Percentiles rank a stretch among this genome's conserved stretches.
These are phyloP conservation scores for Sebastes nivosus DNA, from an alignment of 2,797 vertebrate genomes.

Conservation along the genomic window DNA sequence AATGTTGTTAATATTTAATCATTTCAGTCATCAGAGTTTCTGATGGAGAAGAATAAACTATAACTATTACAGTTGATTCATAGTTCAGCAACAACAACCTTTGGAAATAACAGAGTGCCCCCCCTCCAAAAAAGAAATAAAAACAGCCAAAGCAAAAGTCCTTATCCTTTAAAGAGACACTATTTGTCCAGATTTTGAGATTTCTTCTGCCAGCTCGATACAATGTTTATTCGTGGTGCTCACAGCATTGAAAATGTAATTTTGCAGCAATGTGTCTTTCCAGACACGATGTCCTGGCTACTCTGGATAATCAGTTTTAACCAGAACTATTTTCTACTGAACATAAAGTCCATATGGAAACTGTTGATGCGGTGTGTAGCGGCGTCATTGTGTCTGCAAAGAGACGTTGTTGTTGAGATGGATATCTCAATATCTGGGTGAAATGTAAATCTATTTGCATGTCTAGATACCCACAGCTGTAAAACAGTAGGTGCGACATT, in stretches of 20 bases:
- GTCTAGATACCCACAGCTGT: neutral
- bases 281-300: neutral
- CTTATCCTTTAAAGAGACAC: neutral
- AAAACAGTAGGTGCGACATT: too few species aligned
- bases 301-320: neutral
- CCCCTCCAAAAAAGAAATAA: too few species aligned
- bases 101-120: too few species aligned
- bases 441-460: neutral
- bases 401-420: neutral
- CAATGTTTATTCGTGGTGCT: neutral
- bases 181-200: too few species aligned
- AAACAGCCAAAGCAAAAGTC: too few species aligned
- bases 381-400: neutral
- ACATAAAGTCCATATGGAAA: neutral
- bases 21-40: neutral
- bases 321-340: neutral
- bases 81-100: neutral
- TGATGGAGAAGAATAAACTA: neutral
- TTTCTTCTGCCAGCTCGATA: neutral
- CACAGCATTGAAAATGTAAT: neutral
- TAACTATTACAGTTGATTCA: neutral
- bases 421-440: neutral
- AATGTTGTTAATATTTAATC: slow-evolving; percentile 23
- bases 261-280: neutral
- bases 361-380: neutral